Evolutionary conservation across 64 coral and sea anemone genomes (phyloP).

Genomic region (Dendrophyllia cribrosa): DNA sequence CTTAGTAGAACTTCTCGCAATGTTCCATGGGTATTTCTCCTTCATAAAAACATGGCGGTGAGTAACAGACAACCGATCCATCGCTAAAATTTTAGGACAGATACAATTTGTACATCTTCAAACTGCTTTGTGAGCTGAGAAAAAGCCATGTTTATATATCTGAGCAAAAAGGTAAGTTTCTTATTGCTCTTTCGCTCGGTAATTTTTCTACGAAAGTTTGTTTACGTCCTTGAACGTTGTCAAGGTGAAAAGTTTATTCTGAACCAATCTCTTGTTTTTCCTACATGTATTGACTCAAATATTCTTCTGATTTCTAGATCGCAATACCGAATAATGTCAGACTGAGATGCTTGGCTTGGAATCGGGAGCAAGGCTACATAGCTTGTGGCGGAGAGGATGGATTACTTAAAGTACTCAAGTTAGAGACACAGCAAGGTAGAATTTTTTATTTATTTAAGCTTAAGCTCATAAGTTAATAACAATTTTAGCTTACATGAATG

Average conservation of each 20-base stretch:
- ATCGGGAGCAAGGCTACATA: constrained; percentile 93
- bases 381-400: constrained; percentile 98
- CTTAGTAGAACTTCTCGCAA: background rate
- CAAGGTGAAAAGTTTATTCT: constrained; percentile 58
- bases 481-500: background rate
- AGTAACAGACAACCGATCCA: background rate
- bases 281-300: background rate
- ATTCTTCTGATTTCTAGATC: constrained; percentile 73
- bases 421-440: constrained; percentile 94
- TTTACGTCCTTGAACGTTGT: constrained; percentile 85
- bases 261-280: background rate
- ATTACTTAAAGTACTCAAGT: constrained; percentile 91
- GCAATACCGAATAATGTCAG: constrained; percentile 98
- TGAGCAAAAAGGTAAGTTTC: constrained; percentile 95
- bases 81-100: background rate
- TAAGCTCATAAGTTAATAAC: too few species aligned
- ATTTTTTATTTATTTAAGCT: background rate
- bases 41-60: background rate
- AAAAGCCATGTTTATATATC: constrained; percentile 94
- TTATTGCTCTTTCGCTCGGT: background rate
- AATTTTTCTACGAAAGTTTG: constrained; percentile 13
- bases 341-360: constrained; percentile 95
- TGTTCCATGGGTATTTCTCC: background rate
- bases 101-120: background rate
- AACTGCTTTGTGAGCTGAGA: background rate